Conservation (phyloP, 2,113 vertebrate genomes). For the Paradoxurus hermaphroditus region DNA sequence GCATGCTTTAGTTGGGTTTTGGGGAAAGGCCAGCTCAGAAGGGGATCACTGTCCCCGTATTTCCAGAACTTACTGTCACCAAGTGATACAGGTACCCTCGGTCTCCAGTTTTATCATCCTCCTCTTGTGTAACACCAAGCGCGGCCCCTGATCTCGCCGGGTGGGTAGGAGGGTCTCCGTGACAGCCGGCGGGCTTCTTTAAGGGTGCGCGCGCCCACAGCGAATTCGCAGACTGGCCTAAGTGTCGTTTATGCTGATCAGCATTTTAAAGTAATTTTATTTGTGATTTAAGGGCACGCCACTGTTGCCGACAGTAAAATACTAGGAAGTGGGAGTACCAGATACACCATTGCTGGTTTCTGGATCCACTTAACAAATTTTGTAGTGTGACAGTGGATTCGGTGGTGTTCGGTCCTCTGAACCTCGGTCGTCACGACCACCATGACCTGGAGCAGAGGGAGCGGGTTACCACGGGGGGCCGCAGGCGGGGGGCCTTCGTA, state of each 20-base stretch:
- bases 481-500: background rate
- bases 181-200: background rate
- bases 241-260: background rate
- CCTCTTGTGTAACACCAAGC: background rate
- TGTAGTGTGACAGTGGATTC: background rate
- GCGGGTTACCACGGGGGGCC: background rate
- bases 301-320: background rate
- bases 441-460: background rate
- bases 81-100: background rate
- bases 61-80: background rate
- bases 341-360: background rate
- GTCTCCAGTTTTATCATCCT: background rate
- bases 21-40: background rate
- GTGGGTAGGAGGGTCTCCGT: no score
- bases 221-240: background rate
- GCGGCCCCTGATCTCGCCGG: no score
- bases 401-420: background rate
- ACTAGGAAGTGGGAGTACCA: background rate
- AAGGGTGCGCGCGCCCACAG: background rate
- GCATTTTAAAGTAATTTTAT: background rate
- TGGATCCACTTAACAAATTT: conserved; percentile 6
- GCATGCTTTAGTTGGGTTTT: background rate
- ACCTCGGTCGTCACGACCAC: background rate
- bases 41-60: background rate
- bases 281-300: background rate